Percentiles rank a stretch among this genome's conserved stretches.
Evolutionary conservation across 2,888 invertebrate genomes (phyloP).

Genomic region (Neoascia interrupta): DNA sequence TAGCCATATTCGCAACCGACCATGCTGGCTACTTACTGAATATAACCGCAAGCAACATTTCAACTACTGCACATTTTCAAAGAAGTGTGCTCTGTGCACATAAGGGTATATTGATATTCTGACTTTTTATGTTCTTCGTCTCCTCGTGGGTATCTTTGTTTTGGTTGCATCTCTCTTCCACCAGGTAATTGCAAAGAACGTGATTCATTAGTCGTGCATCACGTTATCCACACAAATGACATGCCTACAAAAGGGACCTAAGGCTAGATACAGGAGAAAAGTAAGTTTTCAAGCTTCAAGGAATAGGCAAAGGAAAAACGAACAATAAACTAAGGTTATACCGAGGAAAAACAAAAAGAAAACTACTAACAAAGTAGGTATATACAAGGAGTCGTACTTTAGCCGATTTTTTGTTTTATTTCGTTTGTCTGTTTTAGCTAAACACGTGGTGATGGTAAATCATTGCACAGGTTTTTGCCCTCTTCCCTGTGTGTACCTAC

Average conservation of each 20-base stretch:
- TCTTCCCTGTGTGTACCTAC: conserved; percentile 1
- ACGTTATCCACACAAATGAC: conserved; percentile 63
- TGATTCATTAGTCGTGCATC: conserved; percentile 71
- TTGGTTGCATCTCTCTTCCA: conserved; percentile 54
- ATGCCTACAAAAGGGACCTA: too few relatives aligned
- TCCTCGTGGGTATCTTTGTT: conserved; percentile 54
- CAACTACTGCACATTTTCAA: too few relatives aligned
- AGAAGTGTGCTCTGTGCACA: too few relatives aligned
- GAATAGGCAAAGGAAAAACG: neutral
- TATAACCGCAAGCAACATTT: too few relatives aligned
- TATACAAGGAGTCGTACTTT: conserved; percentile 28
- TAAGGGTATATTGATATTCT: too few relatives aligned
- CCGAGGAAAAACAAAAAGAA: conserved; percentile 3
- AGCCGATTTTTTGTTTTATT: conserved; percentile 10
- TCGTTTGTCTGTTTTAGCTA: conserved; percentile 19
- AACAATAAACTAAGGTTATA: neutral
- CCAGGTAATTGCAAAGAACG: conserved; percentile 69
- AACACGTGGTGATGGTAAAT: conserved; percentile 65
- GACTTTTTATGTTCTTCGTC: too few relatives aligned
- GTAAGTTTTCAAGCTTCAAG: neutral
- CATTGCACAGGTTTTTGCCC: conserved; percentile 40
- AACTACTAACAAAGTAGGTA: conserved; percentile 28
- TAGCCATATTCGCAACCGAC: too few relatives aligned
- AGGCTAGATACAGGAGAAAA: neutral
- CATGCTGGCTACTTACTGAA: too few relatives aligned